These are phyloP conservation scores for Stenchaetothrips biformis DNA, from an alignment of 2,888 invertebrate genomes.

Conservation along the genomic window DNA sequence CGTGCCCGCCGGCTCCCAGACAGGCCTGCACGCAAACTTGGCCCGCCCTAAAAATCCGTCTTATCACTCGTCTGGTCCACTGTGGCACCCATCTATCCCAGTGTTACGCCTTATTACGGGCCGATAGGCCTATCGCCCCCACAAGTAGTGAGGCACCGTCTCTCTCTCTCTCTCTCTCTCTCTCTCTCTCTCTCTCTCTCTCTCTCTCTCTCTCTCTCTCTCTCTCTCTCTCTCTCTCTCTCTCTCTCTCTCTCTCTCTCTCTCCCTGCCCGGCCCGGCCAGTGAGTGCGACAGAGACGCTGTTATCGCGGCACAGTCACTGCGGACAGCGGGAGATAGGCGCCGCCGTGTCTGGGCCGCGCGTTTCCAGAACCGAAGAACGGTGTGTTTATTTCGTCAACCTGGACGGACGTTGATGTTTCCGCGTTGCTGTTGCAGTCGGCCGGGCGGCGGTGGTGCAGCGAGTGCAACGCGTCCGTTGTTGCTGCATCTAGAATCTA, in stretches of 20 bases:
- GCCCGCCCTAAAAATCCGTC: not conserved
- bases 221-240: conserved; percentile 3
- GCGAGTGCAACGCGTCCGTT: too few relatives aligned
- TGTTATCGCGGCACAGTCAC: not conserved
- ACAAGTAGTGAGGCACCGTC: not conserved
- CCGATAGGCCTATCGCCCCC: not conserved
- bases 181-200: not conserved
- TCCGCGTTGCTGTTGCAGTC: too few relatives aligned
- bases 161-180: not conserved
- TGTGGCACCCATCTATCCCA: not conserved
- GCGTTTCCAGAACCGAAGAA: not conserved
- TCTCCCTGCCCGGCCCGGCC: too few relatives aligned
- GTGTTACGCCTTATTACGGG: not conserved
- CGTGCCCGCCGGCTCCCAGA: too few relatives aligned
- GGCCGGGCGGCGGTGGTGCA: too few relatives aligned
- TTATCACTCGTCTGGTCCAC: not conserved
- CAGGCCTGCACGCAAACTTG: not conserved
- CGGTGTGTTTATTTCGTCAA: not conserved
- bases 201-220: not conserved
- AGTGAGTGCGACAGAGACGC: too few relatives aligned
- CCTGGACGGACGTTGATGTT: not conserved
- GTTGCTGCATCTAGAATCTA: too few relatives aligned
- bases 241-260: conserved; percentile 8
- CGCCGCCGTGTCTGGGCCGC: not conserved
- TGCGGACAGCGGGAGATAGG: not conserved